Evolutionary conservation across 2,797 vertebrate species (phyloP).

Genomic region (Phataginus tetradactyla): DNA sequence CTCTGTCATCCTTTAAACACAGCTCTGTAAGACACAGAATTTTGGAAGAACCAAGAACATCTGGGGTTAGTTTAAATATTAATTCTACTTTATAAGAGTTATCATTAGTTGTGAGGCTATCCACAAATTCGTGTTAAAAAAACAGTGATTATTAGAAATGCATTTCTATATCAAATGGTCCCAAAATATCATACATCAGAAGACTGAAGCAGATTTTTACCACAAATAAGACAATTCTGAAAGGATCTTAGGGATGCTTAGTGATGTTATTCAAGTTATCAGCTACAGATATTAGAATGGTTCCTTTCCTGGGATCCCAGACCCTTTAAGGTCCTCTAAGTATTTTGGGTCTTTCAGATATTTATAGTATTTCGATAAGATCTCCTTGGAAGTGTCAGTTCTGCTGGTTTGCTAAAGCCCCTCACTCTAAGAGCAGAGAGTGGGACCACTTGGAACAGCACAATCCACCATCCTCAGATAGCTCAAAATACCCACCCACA

Average conservation of each 20-base stretch:
- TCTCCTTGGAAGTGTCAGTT: background rate
- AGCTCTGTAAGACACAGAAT: constrained; percentile 68
- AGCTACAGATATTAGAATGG: background rate
- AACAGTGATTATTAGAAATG: background rate
- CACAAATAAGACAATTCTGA: background rate
- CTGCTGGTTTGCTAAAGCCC: background rate
- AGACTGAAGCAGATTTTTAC: background rate
- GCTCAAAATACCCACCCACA: background rate
- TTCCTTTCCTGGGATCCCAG: background rate
- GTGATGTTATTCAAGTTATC: background rate
- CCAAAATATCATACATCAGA: background rate
- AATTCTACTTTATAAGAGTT: constrained; percentile 29
- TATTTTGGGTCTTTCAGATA: background rate
- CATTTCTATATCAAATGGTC: background rate
- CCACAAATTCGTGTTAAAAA: background rate
- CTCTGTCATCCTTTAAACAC: constrained; percentile 64
- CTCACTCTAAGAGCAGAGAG: background rate
- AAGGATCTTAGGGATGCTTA: background rate
- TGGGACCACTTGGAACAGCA: background rate
- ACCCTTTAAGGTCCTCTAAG: background rate
- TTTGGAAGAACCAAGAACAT: constrained; percentile 49
- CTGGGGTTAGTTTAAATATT: constrained; percentile 33
- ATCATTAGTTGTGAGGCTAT: background rate
- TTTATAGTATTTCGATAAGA: constrained; percentile 18
- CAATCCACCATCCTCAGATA: background rate